Conservation (phyloP, 2,888 invertebrate species). For the Microchrysa polita region DNA sequence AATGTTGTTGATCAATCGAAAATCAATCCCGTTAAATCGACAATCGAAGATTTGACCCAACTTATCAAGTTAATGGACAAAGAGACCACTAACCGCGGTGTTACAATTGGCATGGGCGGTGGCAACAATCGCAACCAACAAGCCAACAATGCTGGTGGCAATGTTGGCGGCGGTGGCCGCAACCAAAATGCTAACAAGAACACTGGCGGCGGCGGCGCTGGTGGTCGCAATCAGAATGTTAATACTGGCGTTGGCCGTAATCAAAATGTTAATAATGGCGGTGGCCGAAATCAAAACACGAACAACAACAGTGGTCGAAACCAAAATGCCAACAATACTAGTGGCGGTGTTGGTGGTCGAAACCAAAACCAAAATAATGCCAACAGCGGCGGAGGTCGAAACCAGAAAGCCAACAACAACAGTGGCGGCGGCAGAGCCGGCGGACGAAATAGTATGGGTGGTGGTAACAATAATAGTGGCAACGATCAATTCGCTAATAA, state of each 20-base stretch:
- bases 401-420: background rate
- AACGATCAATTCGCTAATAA: constrained; percentile 12
- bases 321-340: constrained; percentile 22
- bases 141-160: constrained; percentile 11
- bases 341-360: background rate
- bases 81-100: background rate
- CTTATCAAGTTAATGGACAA: constrained; percentile 45
- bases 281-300: constrained; percentile 17
- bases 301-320: constrained; percentile 30
- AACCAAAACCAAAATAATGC: background rate
- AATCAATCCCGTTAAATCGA: constrained; percentile 45
- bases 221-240: background rate
- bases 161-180: constrained; percentile 21
- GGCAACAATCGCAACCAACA: constrained; percentile 28
- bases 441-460: constrained; percentile 42
- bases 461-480: constrained; percentile 3
- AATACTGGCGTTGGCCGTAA: background rate
- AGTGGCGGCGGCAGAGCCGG: constrained; percentile 4
- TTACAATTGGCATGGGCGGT: too few species aligned
- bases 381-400: constrained; percentile 1
- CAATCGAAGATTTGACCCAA: constrained; percentile 44
- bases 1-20: constrained; percentile 44
- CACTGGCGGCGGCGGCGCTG: background rate
- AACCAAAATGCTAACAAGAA: constrained; percentile 18
- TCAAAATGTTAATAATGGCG: background rate